These are phyloP conservation scores for Cryptoprocta ferox DNA, from an alignment of 2,797 vertebrate species.

Conservation along the genomic window DNA sequence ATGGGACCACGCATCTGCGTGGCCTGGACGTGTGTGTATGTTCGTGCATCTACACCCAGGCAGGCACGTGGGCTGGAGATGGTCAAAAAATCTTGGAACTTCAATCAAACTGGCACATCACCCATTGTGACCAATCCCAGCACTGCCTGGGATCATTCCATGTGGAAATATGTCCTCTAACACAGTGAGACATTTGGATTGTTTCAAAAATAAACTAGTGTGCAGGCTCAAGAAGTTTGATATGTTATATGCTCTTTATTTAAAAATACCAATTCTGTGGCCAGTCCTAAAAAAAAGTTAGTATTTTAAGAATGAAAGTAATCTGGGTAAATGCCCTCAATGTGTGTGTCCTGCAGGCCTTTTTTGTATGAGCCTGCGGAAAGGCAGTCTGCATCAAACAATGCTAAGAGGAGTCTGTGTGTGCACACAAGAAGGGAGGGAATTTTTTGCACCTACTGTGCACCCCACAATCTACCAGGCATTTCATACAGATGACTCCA, in stretches of 20 bases:
- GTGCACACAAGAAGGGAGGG: rapidly evolving
- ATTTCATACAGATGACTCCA: background rate
- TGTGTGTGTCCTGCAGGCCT: background rate
- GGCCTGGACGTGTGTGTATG: background rate
- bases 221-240: conserved; percentile 26
- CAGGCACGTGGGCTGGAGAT: background rate
- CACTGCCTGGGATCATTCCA: background rate
- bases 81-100: background rate
- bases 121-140: background rate
- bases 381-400: background rate
- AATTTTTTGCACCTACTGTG: background rate
- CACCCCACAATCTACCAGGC: background rate
- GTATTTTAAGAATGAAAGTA: conserved; percentile 71
- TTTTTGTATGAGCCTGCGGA: background rate
- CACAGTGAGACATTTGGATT: background rate
- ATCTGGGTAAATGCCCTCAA: conserved; percentile 11
- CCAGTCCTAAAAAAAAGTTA: background rate
- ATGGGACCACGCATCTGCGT: background rate
- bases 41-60: background rate
- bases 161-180: background rate
- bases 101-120: background rate
- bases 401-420: background rate
- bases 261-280: conserved; percentile 47
- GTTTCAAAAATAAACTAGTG: conserved; percentile 44
- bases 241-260: conserved; percentile 44